A percentile compares a stretch with the other conserved stretches of the same genome.
Conservation (phyloP, 1,140 invertebrate species). For the Ceratosolen solmsi region DNA sequence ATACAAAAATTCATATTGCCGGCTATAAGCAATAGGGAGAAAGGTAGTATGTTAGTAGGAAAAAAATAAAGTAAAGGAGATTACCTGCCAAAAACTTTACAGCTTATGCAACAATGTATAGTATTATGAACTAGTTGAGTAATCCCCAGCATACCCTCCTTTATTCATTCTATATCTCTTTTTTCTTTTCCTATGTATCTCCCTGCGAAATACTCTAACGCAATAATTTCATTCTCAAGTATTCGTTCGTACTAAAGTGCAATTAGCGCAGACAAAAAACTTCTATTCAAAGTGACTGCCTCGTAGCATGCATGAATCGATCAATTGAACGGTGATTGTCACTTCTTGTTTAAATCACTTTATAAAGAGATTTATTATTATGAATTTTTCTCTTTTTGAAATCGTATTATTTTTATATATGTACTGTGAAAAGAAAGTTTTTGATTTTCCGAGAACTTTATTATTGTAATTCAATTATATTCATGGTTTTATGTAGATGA, state of each 20-base stretch:
- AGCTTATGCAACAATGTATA: constrained; percentile 64
- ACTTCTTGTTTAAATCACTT: constrained; percentile 28
- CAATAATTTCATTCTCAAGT: constrained; percentile 58
- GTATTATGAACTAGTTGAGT: constrained; percentile 62
- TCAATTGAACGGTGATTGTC: constrained; percentile 29
- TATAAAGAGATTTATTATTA: neutral
- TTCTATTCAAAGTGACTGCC: constrained; percentile 3
- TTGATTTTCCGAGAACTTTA: too few species aligned
- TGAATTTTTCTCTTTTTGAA: constrained; percentile 33
- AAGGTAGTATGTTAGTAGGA: too few species aligned
- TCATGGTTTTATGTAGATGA: too few species aligned
- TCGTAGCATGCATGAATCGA: neutral
- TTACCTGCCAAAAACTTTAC: too few species aligned
- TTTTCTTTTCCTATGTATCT: neutral
- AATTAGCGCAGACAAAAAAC: constrained; percentile 57
- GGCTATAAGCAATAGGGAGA: too few species aligned
- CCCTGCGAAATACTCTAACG: constrained; percentile 53
- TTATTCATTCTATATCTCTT: neutral
- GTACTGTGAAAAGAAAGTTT: too few species aligned
- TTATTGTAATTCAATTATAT: too few species aligned
- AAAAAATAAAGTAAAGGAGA: too few species aligned
- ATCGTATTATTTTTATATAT: too few species aligned
- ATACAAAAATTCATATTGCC: too few species aligned
- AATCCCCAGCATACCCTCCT: constrained; percentile 39
- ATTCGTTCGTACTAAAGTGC: constrained; percentile 57